Evolutionary conservation across 2,113 vertebrate genomes (phyloP).

Genomic region (Dasyurus viverrinus): DNA sequence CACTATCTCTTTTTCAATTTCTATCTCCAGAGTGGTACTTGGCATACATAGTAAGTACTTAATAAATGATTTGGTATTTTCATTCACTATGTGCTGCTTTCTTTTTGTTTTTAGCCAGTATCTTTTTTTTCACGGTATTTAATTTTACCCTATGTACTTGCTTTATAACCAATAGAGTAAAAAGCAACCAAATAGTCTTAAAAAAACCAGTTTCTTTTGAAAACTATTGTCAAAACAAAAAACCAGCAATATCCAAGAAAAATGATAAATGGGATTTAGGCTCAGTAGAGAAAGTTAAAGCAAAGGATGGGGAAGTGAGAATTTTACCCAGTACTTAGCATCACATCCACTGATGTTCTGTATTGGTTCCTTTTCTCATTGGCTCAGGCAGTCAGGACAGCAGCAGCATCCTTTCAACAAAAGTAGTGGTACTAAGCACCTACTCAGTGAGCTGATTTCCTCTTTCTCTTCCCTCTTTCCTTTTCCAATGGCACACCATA

Average conservation of each 20-base stretch:
- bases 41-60: neutral
- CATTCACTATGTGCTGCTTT: neutral
- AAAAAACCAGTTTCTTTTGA: neutral
- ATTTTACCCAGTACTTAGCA: neutral
- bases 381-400: neutral
- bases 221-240: neutral
- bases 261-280: neutral
- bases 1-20: neutral
- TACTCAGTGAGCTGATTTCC: neutral
- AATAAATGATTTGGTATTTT: neutral
- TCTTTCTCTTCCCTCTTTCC: too few species aligned
- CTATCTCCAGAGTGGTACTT: neutral
- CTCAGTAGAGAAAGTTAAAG: neutral
- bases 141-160: neutral
- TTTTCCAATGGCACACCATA: neutral
- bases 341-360: neutral
- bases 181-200: neutral
- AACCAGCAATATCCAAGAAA: neutral
- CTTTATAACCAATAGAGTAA: neutral
- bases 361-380: neutral
- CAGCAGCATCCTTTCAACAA: neutral
- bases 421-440: neutral
- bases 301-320: neutral
- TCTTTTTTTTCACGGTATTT: too few species aligned
- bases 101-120: neutral